Evolutionary conservation across 2,888 invertebrate species (phyloP), one percentile per base, ranked within the genome.

Genomic region (Plebejus melissa): DNA sequence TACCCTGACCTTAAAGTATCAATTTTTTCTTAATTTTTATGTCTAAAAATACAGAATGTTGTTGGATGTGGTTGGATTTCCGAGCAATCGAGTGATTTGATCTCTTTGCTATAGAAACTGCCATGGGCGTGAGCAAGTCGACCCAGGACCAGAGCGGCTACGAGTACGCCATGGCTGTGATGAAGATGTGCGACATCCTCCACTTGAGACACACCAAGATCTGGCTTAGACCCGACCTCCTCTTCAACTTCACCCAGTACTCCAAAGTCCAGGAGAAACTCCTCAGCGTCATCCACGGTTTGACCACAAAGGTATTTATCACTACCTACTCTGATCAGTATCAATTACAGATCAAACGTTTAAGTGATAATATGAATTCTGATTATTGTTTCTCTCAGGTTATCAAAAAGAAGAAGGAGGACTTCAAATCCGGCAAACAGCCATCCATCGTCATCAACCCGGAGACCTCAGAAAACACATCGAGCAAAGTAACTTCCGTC

Each of bases 111-210:
- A 58, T 85, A 96, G 97, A 97, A 94, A 97, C 97, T 58, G 97
- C 97, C 0, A 97, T 97, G 97, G 97, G 97, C 74, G 97, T 97
- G 0, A 97, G 96, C 81, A 97, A 97, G 86, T 95, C 94, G 79
- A 97, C 97, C 0, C 97, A 97, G 88, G 96, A 96, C 80, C 95
- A 95, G 84, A 97, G 96, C 79, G 97, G 97, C 60, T 96, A 95
- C 82, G 97, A 97, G 88, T 97, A 97, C 82, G 97, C 97, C 0
- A 95, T 97, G 95, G 97, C 97, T 78, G 97, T 97, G 4, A 97
- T 97, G 97, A 97, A 97, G 85, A 97, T 97, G 97, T 97, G 97
- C 82, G 97, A 97, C 82, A 97, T 97, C 81, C 94, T 97, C 0
- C 97, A 97, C 83, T 89, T 97, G 78, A 96, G 97, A 81, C 97